phyloP scores from a whole-genome alignment of 1,140 invertebrate genomes.

The Macrosteles quadrilineatus region DNA sequence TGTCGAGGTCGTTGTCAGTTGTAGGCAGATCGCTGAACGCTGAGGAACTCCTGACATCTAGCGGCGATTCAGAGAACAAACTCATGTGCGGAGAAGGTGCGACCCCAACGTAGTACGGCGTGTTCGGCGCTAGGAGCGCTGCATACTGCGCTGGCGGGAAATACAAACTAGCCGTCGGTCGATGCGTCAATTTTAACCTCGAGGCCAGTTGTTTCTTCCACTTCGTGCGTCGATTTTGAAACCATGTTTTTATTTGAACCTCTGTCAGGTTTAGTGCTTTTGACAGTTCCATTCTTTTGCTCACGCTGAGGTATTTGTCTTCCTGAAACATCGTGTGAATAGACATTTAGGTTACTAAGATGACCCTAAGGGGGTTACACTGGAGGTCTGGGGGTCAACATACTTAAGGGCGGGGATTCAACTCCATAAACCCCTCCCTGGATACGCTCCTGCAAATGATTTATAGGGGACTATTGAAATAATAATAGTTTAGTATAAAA shows the following conservation, averaged over 20 bases:
- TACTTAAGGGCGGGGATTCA: no score
- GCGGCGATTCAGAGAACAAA: constrained; percentile 9
- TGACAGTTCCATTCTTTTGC: constrained; percentile 90
- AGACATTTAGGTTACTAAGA: neutral
- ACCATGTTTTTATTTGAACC: constrained; percentile 98
- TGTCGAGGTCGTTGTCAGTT: no score
- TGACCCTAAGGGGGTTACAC: no score
- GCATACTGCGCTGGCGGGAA: constrained; percentile 22
- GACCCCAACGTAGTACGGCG: constrained; percentile 25
- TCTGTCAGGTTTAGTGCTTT: constrained; percentile 86
- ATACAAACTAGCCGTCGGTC: constrained; percentile 60
- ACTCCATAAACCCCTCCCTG: no score
- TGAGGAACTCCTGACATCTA: neutral
- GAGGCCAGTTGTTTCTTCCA: constrained; percentile 96
- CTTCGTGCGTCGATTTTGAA: constrained; percentile 92
- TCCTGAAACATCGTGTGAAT: constrained; percentile 55
- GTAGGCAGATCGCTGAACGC: neutral
- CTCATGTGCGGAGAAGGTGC: neutral
- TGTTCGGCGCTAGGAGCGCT: constrained; percentile 12
- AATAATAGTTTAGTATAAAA: no score
- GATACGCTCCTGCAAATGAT: no score
- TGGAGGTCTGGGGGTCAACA: no score
- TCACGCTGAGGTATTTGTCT: constrained; percentile 94
- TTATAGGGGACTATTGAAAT: no score
- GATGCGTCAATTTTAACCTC: constrained; percentile 79